A percentile compares a stretch with the other conserved stretches of the same genome.
phyloP scores from a whole-genome alignment of 2,888 invertebrate genomes.

The Pseudococcus longispinus region DNA sequence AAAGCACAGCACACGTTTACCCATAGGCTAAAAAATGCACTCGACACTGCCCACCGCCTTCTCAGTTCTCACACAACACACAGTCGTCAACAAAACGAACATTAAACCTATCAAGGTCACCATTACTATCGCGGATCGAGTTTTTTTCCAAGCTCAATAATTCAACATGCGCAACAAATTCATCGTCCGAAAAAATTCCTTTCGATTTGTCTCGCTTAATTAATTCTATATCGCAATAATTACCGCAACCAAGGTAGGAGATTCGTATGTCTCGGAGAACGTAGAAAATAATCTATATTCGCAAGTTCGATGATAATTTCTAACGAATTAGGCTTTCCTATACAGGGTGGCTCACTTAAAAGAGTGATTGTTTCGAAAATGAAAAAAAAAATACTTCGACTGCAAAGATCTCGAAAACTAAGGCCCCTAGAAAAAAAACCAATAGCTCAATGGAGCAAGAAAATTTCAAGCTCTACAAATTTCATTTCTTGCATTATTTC shows the following conservation, averaged over 20 bases:
- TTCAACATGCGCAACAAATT: background rate
- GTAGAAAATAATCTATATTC: too few species aligned
- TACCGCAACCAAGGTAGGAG: background rate
- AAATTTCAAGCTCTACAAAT: too few species aligned
- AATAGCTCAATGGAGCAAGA: too few species aligned
- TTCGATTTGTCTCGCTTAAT: background rate
- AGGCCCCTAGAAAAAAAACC: too few species aligned
- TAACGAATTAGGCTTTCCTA: too few species aligned
- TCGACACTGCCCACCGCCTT: background rate
- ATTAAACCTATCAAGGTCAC: slow-evolving; percentile 23
- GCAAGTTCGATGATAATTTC: too few species aligned
- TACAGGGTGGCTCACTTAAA: too few species aligned
- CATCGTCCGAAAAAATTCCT: background rate
- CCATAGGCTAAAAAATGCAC: background rate
- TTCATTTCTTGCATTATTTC: too few species aligned
- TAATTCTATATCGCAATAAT: background rate
- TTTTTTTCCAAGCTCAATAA: background rate
- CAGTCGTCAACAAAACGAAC: background rate
- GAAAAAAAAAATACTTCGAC: too few species aligned
- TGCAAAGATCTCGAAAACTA: too few species aligned
- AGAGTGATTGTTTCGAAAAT: too few species aligned
- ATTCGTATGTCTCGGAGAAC: too few species aligned
- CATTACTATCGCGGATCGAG: background rate
- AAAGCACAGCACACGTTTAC: background rate
- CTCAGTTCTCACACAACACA: background rate